These are phyloP conservation scores for Hipparchia semele DNA, from an alignment of 2,888 invertebrate species.

Conservation along the genomic window DNA sequence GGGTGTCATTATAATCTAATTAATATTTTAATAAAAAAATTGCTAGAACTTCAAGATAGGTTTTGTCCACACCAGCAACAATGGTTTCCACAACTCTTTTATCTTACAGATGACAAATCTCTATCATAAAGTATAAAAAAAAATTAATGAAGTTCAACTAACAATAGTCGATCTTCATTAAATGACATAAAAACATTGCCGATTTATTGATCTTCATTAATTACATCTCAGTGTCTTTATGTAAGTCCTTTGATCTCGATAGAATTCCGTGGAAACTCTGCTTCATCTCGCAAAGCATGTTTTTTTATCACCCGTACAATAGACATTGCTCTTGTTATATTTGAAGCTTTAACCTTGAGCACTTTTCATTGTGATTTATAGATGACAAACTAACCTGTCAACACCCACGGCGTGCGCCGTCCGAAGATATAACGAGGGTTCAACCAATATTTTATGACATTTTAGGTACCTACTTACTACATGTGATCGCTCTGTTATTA, in stretches of 20 bases:
- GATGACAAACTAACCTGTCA: conserved; percentile 34
- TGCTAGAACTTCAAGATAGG: no score
- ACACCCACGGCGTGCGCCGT: conserved; percentile 34
- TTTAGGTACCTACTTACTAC: not conserved
- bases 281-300: not conserved
- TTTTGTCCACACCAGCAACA: no score
- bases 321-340: conserved; percentile 18
- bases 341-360: conserved; percentile 25
- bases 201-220: no score
- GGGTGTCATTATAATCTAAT: no score
- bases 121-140: no score
- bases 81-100: no score
- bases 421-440: conserved; percentile 21
- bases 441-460: conserved; percentile 1
- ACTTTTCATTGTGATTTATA: conserved; percentile 33
- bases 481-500: not conserved
- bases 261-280: not conserved
- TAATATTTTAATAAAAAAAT: no score
- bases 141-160: no score
- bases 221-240: no score
- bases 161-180: no score
- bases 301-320: conserved; percentile 1
- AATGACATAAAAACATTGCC: no score
- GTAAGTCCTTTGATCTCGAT: not conserved
- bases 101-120: no score